Percentiles rank a stretch among this genome's conserved stretches.
Evolutionary conservation across 2,888 invertebrate species (phyloP).

Genomic region (Caenorhabditis sp.): DNA sequence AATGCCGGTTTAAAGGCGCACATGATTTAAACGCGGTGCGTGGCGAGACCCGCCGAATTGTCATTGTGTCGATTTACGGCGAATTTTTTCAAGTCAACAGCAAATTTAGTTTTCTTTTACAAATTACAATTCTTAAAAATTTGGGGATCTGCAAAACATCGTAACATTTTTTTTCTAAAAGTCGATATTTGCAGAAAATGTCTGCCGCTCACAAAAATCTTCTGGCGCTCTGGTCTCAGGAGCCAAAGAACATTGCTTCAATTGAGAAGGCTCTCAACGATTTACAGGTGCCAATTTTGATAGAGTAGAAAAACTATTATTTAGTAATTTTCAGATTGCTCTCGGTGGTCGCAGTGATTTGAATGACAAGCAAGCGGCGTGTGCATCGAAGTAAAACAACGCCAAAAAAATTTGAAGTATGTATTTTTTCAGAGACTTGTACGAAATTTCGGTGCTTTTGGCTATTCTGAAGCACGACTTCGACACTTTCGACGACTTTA

Average conservation of each 20-base stretch:
- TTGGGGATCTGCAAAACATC: no score
- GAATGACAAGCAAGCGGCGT: constrained; percentile 24
- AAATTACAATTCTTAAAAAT: no score
- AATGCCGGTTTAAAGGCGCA: constrained; percentile 48
- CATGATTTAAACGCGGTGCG: constrained; percentile 52
- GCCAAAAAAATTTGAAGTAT: neutral
- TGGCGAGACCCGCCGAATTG: constrained; percentile 37
- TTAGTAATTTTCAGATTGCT: constrained; percentile 15
- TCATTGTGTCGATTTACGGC: constrained; percentile 53
- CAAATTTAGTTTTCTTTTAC: constrained; percentile 3
- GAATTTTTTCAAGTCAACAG: neutral
- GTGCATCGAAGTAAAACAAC: constrained; percentile 36
- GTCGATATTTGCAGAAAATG: constrained; percentile 33
- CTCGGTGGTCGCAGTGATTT: constrained; percentile 16
- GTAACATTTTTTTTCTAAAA: constrained; percentile 10
- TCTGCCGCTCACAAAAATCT: constrained; percentile 68
- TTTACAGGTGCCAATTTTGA: constrained; percentile 46
- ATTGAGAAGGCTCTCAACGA: constrained; percentile 63
- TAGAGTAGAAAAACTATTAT: neutral
- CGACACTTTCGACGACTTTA: constrained; percentile 94
- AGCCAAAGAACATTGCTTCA: constrained; percentile 54
- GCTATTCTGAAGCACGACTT: constrained; percentile 93
- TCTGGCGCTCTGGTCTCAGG: constrained; percentile 67
- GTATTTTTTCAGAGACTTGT: constrained; percentile 85
- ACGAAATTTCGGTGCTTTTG: constrained; percentile 97